phyloP scores from a whole-genome alignment of 2,797 vertebrate species.

The Poeciliopsis presidionis region DNA sequence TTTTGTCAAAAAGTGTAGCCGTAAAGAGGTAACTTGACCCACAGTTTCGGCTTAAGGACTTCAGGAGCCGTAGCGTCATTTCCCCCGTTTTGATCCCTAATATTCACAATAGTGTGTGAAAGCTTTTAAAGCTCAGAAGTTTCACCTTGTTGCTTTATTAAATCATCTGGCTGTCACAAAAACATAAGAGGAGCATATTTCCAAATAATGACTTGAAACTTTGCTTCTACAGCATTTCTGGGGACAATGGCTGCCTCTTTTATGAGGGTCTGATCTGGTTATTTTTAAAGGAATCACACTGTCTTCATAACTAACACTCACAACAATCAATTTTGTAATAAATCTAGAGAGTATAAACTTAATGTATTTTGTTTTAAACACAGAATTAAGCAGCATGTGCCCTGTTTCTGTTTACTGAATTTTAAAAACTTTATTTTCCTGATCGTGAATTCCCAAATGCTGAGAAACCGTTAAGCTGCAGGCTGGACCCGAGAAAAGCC shows the following conservation, averaged over 20 bases:
- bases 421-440: conserved; percentile 8
- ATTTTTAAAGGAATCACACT: not conserved
- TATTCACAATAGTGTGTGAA: not conserved
- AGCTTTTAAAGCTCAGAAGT: not conserved
- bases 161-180: not conserved
- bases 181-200: not conserved
- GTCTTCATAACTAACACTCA: not conserved
- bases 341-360: not conserved
- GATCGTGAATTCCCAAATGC: conserved; percentile 38
- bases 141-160: not conserved
- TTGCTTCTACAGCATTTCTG: not conserved
- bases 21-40: not conserved
- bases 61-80: too few species aligned
- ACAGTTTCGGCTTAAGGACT: too few species aligned
- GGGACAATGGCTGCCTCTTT: not conserved
- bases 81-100: too few species aligned
- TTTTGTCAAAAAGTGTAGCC: not conserved
- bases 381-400: conserved; percentile 20
- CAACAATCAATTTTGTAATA: not conserved
- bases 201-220: not conserved
- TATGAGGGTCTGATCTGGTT: not conserved
- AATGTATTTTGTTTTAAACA: conserved; percentile 11
- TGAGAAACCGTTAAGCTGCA: conserved; percentile 25
- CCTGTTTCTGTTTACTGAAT: conserved; percentile 36
- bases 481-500: conserved; percentile 45